Conservation (phyloP, 2,113 vertebrate species). For the Rhabdomys dilectus region DNA sequence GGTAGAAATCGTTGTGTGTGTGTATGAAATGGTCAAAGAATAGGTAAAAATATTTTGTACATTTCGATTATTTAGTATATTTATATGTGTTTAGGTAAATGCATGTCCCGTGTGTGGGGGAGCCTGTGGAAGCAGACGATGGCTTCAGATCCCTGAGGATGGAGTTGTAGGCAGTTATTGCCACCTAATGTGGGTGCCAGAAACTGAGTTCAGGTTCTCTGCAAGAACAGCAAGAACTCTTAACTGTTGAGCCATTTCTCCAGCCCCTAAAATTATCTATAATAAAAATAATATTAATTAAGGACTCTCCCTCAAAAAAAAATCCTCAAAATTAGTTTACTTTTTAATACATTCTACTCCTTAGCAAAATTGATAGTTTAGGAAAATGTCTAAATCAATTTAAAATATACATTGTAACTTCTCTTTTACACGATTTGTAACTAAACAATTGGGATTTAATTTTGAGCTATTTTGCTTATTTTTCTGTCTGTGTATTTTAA, state of each 20-base stretch:
- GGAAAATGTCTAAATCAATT: slow-evolving; percentile 33
- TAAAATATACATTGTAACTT: background rate
- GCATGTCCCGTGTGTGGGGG: no score
- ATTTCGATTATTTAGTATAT: background rate
- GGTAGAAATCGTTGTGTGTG: no score
- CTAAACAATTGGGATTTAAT: slow-evolving; percentile 7
- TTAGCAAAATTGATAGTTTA: slow-evolving; percentile 32
- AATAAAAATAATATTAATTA: background rate
- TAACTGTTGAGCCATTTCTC: background rate
- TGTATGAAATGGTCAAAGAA: background rate
- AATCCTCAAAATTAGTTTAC: background rate
- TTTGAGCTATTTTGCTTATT: slow-evolving; percentile 18
- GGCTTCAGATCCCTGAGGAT: no score
- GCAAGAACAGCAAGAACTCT: background rate
- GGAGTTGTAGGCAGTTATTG: background rate
- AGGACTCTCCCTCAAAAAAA: background rate
- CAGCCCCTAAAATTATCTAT: background rate
- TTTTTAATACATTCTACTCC: background rate
- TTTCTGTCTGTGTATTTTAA: slow-evolving; percentile 21
- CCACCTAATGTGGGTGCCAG: background rate
- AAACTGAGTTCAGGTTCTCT: no score
- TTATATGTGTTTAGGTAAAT: background rate
- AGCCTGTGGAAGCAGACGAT: background rate
- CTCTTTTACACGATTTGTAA: background rate
- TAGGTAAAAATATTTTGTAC: background rate